Evolutionary conservation across 2,888 invertebrate genomes (phyloP).

Genomic region (Blera fallax): DNA sequence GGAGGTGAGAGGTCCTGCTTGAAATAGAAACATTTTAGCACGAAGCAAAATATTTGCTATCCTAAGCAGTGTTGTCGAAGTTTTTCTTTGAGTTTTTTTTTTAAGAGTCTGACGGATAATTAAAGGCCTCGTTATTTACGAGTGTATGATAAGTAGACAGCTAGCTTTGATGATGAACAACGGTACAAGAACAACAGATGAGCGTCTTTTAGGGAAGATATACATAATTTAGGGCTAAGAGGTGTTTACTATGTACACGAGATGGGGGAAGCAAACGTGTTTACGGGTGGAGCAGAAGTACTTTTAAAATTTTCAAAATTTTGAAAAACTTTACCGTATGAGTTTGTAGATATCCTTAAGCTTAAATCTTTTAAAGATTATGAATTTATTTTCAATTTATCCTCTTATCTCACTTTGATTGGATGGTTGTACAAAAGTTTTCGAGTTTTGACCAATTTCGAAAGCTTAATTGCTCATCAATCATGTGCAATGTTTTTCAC

Average conservation of each 20-base stretch:
- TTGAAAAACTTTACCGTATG: not conserved
- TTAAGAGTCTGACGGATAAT: conserved; percentile 37
- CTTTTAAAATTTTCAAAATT: not conserved
- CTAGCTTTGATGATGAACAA: conserved; percentile 41
- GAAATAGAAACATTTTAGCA: conserved; percentile 28
- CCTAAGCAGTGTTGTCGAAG: conserved; percentile 35
- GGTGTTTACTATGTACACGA: conserved; percentile 12
- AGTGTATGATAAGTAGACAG: conserved; percentile 46
- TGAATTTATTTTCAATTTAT: too few relatives aligned
- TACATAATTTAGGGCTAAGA: conserved; percentile 31
- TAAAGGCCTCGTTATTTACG: conserved; percentile 43
- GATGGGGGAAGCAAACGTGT: not conserved
- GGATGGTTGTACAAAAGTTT: too few relatives aligned
- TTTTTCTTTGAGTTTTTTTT: conserved; percentile 29
- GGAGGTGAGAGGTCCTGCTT: not conserved
- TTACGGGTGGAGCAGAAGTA: not conserved
- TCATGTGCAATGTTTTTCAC: too few relatives aligned
- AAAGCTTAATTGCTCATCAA: too few relatives aligned
- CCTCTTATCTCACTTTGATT: too few relatives aligned
- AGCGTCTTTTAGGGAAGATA: conserved; percentile 27
- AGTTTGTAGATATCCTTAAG: too few relatives aligned
- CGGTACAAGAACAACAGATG: conserved; percentile 27
- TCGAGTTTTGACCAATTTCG: too few relatives aligned
- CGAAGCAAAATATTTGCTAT: conserved; percentile 36
- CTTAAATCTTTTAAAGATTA: too few relatives aligned